Conservation (phyloP, 2,113 vertebrate genomes). For the Garra rufa region DNA sequence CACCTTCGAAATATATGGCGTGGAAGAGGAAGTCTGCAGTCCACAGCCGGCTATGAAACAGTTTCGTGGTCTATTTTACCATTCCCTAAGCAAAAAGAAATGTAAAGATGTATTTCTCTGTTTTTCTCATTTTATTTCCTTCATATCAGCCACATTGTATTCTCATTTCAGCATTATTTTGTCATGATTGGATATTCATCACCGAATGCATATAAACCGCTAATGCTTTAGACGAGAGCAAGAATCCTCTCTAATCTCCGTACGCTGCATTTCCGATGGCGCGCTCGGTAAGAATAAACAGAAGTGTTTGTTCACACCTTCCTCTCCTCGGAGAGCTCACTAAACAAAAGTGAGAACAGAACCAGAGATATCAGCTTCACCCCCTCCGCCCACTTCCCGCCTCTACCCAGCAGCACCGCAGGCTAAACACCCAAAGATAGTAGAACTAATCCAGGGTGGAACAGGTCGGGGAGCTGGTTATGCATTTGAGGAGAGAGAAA, state of each 20-base stretch:
- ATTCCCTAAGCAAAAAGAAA: slow-evolving; percentile 24
- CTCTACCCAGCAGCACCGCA: not conserved
- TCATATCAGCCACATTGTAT: not conserved
- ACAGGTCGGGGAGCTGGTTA: slow-evolving; percentile 45
- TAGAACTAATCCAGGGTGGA: slow-evolving; percentile 68
- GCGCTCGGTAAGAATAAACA: slow-evolving; percentile 14
- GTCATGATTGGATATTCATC: slow-evolving; percentile 22
- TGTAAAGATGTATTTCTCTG: not conserved
- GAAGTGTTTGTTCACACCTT: slow-evolving; percentile 7
- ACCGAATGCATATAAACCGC: slow-evolving; percentile 15
- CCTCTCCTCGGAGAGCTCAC: slow-evolving; percentile 17
- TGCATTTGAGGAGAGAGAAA: slow-evolving; percentile 61
- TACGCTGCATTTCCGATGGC: slow-evolving; percentile 25
- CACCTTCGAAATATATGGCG: slow-evolving; percentile 35
- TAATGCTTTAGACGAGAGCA: slow-evolving; percentile 29
- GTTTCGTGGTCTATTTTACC: slow-evolving; percentile 17
- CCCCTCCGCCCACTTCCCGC: not conserved
- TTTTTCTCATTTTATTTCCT: slow-evolving; percentile 15
- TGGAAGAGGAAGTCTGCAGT: not conserved
- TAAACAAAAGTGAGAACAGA: slow-evolving; percentile 40
- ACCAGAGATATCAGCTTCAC: slow-evolving; percentile 30
- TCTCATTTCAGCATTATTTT: slow-evolving; percentile 17
- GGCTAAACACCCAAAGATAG: slow-evolving; percentile 58
- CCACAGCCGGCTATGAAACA: not conserved
- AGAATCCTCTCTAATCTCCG: slow-evolving; percentile 30